Evolutionary conservation across 2,888 invertebrate genomes (phyloP).

Genomic region (Chouioia cunea): DNA sequence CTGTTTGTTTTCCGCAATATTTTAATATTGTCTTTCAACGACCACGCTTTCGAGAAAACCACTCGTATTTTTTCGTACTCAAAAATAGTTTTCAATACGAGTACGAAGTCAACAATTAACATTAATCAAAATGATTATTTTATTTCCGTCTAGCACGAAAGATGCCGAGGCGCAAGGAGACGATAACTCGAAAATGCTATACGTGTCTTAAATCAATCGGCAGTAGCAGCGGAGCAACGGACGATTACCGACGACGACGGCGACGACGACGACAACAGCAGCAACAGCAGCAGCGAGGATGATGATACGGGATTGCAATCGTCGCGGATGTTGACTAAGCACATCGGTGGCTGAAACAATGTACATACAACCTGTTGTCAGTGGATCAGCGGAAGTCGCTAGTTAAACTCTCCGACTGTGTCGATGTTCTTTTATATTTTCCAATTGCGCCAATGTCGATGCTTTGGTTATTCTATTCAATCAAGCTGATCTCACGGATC

Average conservation of each 20-base stretch:
- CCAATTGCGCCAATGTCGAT: no score
- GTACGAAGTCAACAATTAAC: conserved; percentile 5
- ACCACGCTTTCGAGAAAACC: no score
- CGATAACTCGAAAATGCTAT: conserved; percentile 4
- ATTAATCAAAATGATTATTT: not conserved
- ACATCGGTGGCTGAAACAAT: no score
- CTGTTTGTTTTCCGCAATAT: conserved; percentile 1
- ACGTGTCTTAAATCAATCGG: not conserved
- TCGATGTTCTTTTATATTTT: no score
- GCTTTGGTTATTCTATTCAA: no score
- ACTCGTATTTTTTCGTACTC: no score
- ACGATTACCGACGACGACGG: not conserved
- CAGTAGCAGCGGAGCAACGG: not conserved
- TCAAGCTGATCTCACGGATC: no score
- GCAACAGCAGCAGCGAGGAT: not conserved
- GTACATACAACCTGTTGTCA: no score
- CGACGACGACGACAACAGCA: not conserved
- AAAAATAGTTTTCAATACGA: conserved; percentile 3
- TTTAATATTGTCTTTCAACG: no score
- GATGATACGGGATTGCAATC: conserved; percentile 10
- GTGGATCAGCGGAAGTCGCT: no score
- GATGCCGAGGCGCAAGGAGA: conserved; percentile 31
- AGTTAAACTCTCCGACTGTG: no score
- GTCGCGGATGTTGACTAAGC: conserved; percentile 7
- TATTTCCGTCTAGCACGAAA: conserved; percentile 26